Conservation (phyloP, 1,140 invertebrate genomes). For the Parapsyche elsis region DNA sequence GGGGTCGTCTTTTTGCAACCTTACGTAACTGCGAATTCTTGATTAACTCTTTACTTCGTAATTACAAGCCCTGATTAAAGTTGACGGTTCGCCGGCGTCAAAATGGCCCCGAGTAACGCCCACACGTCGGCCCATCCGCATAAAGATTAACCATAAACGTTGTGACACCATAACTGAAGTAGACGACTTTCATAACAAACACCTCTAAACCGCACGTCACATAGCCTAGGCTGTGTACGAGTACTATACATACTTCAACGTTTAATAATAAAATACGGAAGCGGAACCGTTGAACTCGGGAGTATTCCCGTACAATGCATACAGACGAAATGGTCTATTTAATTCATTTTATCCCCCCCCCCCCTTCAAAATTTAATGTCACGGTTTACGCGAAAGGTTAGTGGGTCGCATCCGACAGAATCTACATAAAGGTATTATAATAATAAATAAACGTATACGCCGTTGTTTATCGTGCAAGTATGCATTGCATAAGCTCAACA, state of each 20-base stretch:
- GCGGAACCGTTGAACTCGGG: too few relatives aligned
- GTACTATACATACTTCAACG: too few relatives aligned
- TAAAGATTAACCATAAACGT: constrained; percentile 4
- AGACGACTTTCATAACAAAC: too few relatives aligned
- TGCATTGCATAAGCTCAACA: background rate
- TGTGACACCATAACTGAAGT: too few relatives aligned
- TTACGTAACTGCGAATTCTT: constrained; percentile 49
- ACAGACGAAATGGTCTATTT: too few relatives aligned
- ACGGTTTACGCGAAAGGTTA: background rate
- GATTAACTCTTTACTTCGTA: constrained; percentile 54
- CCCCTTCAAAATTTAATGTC: background rate
- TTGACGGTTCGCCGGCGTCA: constrained; percentile 18
- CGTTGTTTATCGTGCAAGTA: too few relatives aligned
- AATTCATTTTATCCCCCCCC: too few relatives aligned
- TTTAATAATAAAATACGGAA: too few relatives aligned
- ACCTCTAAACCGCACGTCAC: too few relatives aligned
- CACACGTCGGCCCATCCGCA: constrained; percentile 15
- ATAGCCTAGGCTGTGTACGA: too few relatives aligned
- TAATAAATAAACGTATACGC: background rate
- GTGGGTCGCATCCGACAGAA: background rate
- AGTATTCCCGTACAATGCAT: too few relatives aligned
- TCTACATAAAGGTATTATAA: background rate
- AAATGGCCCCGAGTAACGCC: background rate
- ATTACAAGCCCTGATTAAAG: constrained; percentile 53
- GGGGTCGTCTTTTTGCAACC: too few relatives aligned